Conservation (phyloP, 2,797 vertebrate genomes). For the Lates japonicus region DNA sequence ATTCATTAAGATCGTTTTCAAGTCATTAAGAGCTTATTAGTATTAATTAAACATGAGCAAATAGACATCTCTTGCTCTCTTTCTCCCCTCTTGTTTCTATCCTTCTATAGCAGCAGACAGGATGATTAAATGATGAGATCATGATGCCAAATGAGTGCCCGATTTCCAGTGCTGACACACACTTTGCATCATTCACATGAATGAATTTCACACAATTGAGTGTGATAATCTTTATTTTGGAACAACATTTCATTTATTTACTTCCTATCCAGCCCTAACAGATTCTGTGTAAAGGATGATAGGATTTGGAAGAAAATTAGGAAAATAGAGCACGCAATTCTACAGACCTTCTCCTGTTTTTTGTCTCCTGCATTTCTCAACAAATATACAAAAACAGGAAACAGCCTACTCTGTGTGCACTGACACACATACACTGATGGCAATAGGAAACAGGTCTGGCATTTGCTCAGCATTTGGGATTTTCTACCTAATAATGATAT, state of each 20-base stretch:
- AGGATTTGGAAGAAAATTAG: not conserved
- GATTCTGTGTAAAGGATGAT: not conserved
- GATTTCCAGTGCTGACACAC: conserved; percentile 51
- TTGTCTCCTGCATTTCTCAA: not conserved
- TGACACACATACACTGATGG: not conserved
- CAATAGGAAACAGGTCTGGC: not conserved
- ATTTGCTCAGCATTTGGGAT: not conserved
- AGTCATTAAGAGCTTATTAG: conserved; percentile 23
- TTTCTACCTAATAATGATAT: not conserved
- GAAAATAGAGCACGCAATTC: not conserved
- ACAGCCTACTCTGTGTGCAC: not conserved
- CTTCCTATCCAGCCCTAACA: not conserved
- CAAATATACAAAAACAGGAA: not conserved
- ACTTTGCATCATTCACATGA: conserved; percentile 60
- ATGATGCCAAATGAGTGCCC: conserved; percentile 21
- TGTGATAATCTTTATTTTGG: conserved; percentile 16
- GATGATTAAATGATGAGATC: conserved; percentile 40
- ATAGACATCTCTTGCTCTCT: not conserved
- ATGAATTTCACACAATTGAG: conserved; percentile 44
- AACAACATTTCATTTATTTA: conserved; percentile 35
- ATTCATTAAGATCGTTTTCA: conserved; percentile 22
- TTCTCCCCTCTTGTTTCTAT: not conserved
- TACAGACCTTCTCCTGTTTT: not conserved
- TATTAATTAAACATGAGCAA: conserved; percentile 22
- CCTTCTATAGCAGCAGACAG: conserved; percentile 3